Base-by-base conservation (phyloP, 2,797 vertebrate genomes). In the Myiothlypis coronata region DNA sequence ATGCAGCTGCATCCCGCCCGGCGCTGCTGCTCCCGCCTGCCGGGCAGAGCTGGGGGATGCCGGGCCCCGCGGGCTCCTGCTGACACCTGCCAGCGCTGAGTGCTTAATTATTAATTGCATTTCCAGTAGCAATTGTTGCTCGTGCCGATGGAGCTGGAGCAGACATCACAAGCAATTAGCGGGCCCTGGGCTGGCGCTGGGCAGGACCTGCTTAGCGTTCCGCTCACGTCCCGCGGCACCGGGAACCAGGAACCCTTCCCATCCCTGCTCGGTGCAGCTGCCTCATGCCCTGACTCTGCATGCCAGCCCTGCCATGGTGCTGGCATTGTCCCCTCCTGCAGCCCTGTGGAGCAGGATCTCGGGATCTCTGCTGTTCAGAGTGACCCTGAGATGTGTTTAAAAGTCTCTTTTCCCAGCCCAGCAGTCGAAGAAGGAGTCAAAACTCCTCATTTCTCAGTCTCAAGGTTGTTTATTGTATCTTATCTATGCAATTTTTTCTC, bases 91-190 rank as follows among this genome's bases (percentile, higher is more conserved):
- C 84, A 79, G 92, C 7, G 0, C 6, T 0, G 16, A 50, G 49
- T 6, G 53, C 76, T 96, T 89, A 96, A 97, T 96, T 96, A 96
- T 97, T 96, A 92, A 97, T 92, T 68, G 83, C 59, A 12, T 81
- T 91, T 94, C 92, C 89, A 83, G 89, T 47, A 72, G 91, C 91
- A 76, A 84, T 78, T 89, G 89, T 88, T 90, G 92, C 95, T 81
- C 19, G 72, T 35, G 76, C 87, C 34, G 34, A 90, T 81, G 74
- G 61, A 92, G 87, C 43, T 56, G 91, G 94, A 90, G 26, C 8
- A 76, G 89, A n/a, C 80, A 83, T 95, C 96, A 53, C 50, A 60
- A 88, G 79, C 94, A 92, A 96, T 97, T 92, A 96, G 92, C 78
- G 61, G 82, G 4, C 24, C 67, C 65, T 44, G 14, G 0, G 2